Percentiles rank a stretch among this genome's conserved stretches.
Evolutionary conservation across 1,140 invertebrate species (phyloP).

Genomic region (Drosophila carrolli): DNA sequence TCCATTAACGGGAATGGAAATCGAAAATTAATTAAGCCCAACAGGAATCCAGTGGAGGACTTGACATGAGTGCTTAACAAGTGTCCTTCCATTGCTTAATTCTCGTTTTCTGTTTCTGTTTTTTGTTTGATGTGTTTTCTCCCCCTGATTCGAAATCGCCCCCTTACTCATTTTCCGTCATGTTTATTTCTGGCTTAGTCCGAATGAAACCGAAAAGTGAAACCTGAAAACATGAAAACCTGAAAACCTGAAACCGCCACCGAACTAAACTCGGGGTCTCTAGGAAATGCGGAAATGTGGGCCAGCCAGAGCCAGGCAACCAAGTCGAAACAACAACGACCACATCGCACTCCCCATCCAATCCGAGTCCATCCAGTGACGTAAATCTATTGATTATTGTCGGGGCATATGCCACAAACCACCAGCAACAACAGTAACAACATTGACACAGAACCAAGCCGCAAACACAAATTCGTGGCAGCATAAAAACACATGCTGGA

Average conservation of each 20-base stretch:
- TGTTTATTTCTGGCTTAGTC: conserved; percentile 47
- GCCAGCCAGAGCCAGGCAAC: conserved; percentile 23
- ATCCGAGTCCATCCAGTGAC: conserved; percentile 57
- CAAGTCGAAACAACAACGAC: conserved; percentile 8
- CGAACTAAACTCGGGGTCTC: conserved; percentile 8
- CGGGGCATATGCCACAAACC: conserved; percentile 59
- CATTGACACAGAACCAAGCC: conserved; percentile 51
- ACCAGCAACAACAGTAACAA: conserved; percentile 18
- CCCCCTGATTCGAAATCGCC: neutral
- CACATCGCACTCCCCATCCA: neutral
- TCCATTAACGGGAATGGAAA: conserved; percentile 37
- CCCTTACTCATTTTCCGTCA: neutral
- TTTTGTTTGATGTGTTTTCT: conserved; percentile 19
- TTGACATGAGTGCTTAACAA: conserved; percentile 39
- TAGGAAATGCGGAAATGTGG: conserved; percentile 44
- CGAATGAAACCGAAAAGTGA: conserved; percentile 33
- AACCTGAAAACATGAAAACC: conserved; percentile 41
- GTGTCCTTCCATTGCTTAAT: conserved; percentile 30
- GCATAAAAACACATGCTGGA: conserved; percentile 19
- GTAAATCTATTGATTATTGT: conserved; percentile 77
- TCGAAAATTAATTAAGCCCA: conserved; percentile 42
- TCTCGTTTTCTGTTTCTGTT: conserved; percentile 4
- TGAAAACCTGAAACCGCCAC: conserved; percentile 39
- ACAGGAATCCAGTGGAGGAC: conserved; percentile 14
- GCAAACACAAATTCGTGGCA: conserved; percentile 60